These are phyloP conservation scores for Sminthurinus aureus DNA, from an alignment of 2,888 invertebrate genomes.

Conservation along the genomic window DNA sequence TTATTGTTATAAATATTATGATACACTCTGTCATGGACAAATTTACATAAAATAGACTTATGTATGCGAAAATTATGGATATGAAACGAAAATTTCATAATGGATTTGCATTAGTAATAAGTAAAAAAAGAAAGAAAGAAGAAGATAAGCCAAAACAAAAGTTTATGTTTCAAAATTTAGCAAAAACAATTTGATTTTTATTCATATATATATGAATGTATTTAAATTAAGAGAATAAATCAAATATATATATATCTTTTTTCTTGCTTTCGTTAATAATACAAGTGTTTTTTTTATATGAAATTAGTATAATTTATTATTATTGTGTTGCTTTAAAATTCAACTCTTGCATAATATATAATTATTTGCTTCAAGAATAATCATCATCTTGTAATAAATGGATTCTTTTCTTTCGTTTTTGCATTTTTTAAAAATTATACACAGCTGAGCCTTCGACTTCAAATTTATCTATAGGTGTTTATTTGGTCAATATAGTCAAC, in stretches of 20 bases:
- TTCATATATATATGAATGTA: not conserved
- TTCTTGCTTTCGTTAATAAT: not conserved
- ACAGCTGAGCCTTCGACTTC: no score
- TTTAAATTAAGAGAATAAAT: not conserved
- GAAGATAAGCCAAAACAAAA: not conserved
- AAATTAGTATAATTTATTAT: no score
- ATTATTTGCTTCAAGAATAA: not conserved
- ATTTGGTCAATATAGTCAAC: no score
- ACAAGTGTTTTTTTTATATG: conserved; percentile 6
- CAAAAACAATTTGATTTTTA: conserved; percentile 1
- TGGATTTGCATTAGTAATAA: not conserved
- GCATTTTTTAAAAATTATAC: no score
- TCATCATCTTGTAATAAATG: no score
- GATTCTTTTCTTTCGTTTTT: no score
- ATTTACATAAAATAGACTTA: no score
- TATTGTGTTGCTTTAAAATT: not conserved
- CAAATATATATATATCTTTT: not conserved
- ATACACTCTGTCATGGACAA: no score
- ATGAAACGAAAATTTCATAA: not conserved
- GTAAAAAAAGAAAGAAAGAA: not conserved
- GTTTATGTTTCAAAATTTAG: not conserved
- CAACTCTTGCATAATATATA: not conserved
- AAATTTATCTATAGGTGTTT: no score
- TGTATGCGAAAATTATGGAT: no score
- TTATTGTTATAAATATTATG: no score